Evolutionary conservation across 2,888 invertebrate genomes (phyloP), one percentile per base, ranked within the genome.

Genomic region (Andrena dorsata): DNA sequence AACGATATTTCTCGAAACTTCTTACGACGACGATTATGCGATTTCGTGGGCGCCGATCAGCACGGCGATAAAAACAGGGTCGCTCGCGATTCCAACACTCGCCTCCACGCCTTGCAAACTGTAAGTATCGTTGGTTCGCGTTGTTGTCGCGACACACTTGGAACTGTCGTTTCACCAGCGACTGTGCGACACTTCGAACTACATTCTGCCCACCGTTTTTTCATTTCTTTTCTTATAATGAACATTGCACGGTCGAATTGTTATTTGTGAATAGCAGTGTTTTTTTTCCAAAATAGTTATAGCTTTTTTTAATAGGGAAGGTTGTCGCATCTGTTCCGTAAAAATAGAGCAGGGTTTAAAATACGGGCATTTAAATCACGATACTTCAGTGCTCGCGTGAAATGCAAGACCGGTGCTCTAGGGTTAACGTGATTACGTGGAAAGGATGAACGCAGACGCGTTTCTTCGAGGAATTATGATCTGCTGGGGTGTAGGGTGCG

Each of bases 11-110:
- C 49, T 51, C 35, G 10, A 61, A 63, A 69, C 23, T 80, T 60
- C 26, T 16, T 64, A 20, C 10, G 71, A 32, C 20, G 56, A 2
- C 60, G 63, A 66, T 83, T 73, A 82, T 20, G 77, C n/a, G 66
- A 53, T 35, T 47, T 60, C 76, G 79, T 87, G 65, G 84, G 71
- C 84, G 80, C 68, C 32, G 82, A 82, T 82, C 70, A 51, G 23
- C 47, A 56, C 8, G 20, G 51, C 60, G 86, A 86, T 87, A 82
- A 82, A 84, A 79, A 80, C 81, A 64, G 47, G 73, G 76, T 70
- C 60, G 63, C 41, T 20, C 75, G 63, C 51, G 84, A 84, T 72
- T 81, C 79, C 76, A 79, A 77, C 86, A n/a, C 35, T 75, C 82
- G 83, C 82, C 83, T 64, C 70, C 73, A n/a, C 68, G 32, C 58